Evolutionary conservation across 2,797 vertebrate genomes (phyloP).

Genomic region (Alosa sapidissima): DNA sequence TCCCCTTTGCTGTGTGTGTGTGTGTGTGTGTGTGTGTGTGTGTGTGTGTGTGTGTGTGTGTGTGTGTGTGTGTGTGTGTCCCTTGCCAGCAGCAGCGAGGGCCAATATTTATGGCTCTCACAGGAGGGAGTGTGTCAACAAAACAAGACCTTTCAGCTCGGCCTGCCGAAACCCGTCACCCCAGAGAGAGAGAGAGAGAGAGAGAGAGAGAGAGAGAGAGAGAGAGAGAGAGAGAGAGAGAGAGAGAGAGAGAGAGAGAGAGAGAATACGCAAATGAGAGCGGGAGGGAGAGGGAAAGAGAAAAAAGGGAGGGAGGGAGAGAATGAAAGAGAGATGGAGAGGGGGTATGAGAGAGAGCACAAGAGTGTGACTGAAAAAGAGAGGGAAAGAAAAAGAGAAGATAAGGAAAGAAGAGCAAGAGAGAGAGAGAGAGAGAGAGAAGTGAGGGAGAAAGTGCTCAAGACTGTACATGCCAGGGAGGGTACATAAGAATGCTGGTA

Average conservation of each 20-base stretch:
- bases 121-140: constrained; percentile 15
- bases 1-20: not conserved
- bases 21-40: not conserved
- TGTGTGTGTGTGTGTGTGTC: not conserved
- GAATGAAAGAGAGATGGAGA: not conserved
- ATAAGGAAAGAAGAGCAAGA: no score
- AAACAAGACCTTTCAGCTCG: not conserved
- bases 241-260: constrained; percentile 10
- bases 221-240: not conserved
- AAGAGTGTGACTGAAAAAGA: no score
- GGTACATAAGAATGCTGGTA: not conserved
- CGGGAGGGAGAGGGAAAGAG: not conserved
- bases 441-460: not conserved
- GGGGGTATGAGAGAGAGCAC: no score
- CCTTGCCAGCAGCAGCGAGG: not conserved
- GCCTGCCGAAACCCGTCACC: not conserved
- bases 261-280: not conserved
- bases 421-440: no score
- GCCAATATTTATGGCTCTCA: constrained; percentile 19
- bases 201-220: not conserved
- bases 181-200: not conserved
- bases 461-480: not conserved
- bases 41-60: not conserved
- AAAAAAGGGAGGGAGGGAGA: not conserved
- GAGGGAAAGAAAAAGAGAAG: no score